Percentiles rank a stretch among this genome's conserved stretches.
Conservation (phyloP, 2,888 invertebrate genomes). For the Platycheirus rosarum region DNA sequence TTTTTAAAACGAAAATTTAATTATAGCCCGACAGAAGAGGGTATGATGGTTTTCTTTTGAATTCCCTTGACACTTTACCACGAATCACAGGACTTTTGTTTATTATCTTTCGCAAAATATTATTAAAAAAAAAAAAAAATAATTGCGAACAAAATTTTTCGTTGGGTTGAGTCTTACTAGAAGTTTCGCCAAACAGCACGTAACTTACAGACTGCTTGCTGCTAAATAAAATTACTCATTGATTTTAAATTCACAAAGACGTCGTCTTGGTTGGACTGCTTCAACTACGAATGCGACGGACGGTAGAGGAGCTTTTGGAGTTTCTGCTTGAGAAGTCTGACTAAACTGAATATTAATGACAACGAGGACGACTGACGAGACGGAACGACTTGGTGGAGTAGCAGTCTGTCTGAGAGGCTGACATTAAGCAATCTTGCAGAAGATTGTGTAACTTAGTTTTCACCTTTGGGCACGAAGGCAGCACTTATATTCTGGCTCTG, state of each 20-base stretch:
- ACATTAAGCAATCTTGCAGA: constrained; percentile 17
- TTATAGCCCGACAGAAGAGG: constrained; percentile 34
- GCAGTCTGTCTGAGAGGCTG: constrained; percentile 9
- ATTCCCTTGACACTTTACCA: neutral
- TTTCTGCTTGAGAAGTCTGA: constrained; percentile 43
- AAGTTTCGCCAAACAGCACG: constrained; percentile 61
- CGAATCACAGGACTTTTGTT: constrained; percentile 12
- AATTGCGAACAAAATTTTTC: constrained; percentile 62
- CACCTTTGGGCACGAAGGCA: constrained; percentile 22
- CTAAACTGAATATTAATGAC: constrained; percentile 10
- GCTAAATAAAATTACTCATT: constrained; percentile 71
- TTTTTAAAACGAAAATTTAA: constrained; percentile 51
- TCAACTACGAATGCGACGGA: neutral
- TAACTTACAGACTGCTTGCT: constrained; percentile 61
- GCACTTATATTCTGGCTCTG: constrained; percentile 15
- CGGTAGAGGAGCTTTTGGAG: constrained; percentile 54
- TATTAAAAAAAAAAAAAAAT: constrained; percentile 10
- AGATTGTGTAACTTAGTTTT: constrained; percentile 55
- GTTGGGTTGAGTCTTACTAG: constrained; percentile 20
- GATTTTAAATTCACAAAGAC: constrained; percentile 64
- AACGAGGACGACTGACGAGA: constrained; percentile 10
- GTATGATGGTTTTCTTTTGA: neutral
- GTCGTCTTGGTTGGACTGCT: neutral
- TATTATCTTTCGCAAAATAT: constrained; percentile 52
- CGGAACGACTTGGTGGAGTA: neutral